Evolutionary conservation across 30 jellyfish, hydroid and myxozoan genomes (phyloP).

Genomic region (Nemopilema nomurai): DNA sequence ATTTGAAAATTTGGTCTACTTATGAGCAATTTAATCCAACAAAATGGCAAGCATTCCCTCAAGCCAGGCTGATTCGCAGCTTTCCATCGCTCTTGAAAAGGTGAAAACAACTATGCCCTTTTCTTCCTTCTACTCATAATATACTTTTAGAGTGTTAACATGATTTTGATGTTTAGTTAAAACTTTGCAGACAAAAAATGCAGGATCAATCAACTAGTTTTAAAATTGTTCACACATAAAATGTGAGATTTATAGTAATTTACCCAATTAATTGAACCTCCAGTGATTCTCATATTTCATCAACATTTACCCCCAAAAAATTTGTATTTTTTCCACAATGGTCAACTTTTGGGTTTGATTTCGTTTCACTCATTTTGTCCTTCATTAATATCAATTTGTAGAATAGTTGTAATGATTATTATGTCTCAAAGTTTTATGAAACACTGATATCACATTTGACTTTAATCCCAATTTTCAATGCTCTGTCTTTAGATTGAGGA

Average conservation of each 20-base stretch:
- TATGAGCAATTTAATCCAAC: background rate
- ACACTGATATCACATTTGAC: background rate
- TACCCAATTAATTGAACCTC: no score
- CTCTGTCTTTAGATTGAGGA: conserved; percentile 54
- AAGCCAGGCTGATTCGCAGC: conserved; percentile 61
- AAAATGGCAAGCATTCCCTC: conserved; percentile 47
- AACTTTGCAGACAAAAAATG: no score
- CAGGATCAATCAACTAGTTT: no score
- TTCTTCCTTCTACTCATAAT: background rate
- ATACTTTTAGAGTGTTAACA: background rate
- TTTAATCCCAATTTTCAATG: background rate
- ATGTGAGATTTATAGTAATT: no score
- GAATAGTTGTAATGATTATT: no score
- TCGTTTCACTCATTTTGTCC: no score
- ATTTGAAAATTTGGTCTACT: background rate
- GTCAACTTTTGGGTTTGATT: background rate
- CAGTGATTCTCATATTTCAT: no score
- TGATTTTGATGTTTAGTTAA: no score
- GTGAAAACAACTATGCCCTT: background rate
- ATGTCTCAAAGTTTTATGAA: no score
- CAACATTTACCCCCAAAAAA: no score
- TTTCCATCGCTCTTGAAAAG: conserved; percentile 51
- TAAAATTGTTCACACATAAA: no score
- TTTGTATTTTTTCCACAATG: background rate
- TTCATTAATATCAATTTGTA: no score